Conservation (phyloP, 2,797 vertebrate genomes). For the Girardinus metallicus region DNA sequence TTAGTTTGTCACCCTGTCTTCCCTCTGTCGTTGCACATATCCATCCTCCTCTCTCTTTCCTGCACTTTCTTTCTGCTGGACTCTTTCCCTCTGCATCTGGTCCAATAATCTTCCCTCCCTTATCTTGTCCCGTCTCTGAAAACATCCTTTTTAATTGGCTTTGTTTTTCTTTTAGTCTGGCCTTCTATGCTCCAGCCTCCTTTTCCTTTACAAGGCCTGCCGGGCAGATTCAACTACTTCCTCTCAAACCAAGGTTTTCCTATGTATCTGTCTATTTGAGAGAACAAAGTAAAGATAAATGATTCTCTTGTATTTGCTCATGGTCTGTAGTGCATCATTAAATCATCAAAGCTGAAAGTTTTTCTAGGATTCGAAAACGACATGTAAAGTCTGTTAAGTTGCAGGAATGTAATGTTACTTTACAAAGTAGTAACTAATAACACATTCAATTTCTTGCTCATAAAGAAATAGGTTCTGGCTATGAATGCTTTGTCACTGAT, state of each 20-base stretch:
- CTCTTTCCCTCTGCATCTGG: constrained; percentile 22
- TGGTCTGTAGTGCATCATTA: constrained; percentile 23
- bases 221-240: constrained; percentile 23
- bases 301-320: constrained; percentile 37
- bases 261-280: constrained; percentile 17
- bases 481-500: not conserved
- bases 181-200: constrained; percentile 22
- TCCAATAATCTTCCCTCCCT: constrained; percentile 37
- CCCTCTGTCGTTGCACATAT: not conserved
- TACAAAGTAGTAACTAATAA: not conserved
- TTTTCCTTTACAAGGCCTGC: constrained; percentile 14
- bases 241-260: constrained; percentile 43
- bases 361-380: not conserved
- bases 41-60: constrained; percentile 9
- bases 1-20: constrained; percentile 11
- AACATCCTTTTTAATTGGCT: constrained; percentile 52
- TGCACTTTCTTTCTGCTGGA: not conserved
- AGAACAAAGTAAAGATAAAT: constrained; percentile 18
- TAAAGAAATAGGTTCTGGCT: not conserved
- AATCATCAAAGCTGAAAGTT: constrained; percentile 22
- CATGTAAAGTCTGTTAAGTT: not conserved
- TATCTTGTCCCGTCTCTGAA: constrained; percentile 22
- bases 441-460: not conserved
- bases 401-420: not conserved
- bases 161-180: constrained; percentile 46